Conservation (phyloP, 1,140 invertebrate genomes). For the Trichogramma pretiosum region DNA sequence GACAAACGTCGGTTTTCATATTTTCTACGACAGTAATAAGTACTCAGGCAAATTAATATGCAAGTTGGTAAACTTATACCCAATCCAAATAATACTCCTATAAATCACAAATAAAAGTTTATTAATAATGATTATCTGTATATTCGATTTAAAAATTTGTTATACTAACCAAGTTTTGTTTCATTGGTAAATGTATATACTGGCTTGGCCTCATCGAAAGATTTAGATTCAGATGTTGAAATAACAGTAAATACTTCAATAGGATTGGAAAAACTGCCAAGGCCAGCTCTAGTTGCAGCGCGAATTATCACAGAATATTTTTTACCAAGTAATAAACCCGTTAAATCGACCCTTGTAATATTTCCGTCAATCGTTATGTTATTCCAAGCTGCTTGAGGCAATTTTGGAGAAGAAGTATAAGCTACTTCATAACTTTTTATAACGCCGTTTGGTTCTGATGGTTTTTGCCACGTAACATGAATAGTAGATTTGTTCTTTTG, state of each 20-base stretch:
- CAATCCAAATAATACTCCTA: constrained; percentile 38
- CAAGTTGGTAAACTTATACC: constrained; percentile 36
- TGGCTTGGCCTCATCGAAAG: constrained; percentile 26
- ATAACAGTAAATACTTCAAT: constrained; percentile 35
- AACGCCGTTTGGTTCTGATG: constrained; percentile 41
- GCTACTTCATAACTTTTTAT: constrained; percentile 43
- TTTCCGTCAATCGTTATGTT: constrained; percentile 39
- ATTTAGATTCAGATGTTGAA: constrained; percentile 25
- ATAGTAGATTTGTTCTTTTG: constrained; percentile 42
- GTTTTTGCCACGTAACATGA: constrained; percentile 46
- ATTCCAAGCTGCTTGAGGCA: constrained; percentile 35
- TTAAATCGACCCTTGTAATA: constrained; percentile 36
- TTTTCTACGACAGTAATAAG: constrained; percentile 38
- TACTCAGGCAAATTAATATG: constrained; percentile 38
- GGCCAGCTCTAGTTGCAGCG: constrained; percentile 47
- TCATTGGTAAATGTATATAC: constrained; percentile 32
- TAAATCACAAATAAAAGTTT: constrained; percentile 10
- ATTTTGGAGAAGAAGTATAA: constrained; percentile 21
- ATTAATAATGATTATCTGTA: too few relatives aligned
- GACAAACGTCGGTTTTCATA: constrained; percentile 33
- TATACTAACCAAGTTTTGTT: constrained; percentile 33
- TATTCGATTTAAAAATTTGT: too few relatives aligned
- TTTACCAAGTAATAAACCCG: constrained; percentile 40
- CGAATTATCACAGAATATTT: constrained; percentile 48
- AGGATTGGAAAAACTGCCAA: constrained; percentile 42